Evolutionary conservation across 2,888 invertebrate species (phyloP).

Genomic region (Incurvaria masculella): DNA sequence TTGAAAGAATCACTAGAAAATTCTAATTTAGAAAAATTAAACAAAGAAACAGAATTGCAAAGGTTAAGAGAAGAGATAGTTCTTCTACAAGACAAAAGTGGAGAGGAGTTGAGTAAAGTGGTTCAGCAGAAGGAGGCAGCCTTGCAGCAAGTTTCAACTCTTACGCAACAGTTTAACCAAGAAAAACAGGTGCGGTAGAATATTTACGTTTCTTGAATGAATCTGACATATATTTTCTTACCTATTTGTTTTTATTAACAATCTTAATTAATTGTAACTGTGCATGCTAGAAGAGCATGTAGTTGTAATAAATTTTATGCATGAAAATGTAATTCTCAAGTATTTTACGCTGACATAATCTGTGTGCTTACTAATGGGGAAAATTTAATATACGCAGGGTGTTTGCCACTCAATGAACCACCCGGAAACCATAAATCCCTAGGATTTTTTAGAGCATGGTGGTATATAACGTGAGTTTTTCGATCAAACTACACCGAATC

Average conservation of each 20-base stretch:
- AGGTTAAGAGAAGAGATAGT: constrained; percentile 37
- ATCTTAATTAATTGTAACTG: not conserved
- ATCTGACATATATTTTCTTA: not conserved
- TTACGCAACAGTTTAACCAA: constrained; percentile 32
- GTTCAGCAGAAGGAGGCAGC: constrained; percentile 38
- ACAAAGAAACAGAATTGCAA: constrained; percentile 32
- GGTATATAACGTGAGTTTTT: too few species aligned
- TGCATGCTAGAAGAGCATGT: too few species aligned
- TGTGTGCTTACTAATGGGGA: too few species aligned
- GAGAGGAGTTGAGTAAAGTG: constrained; percentile 39
- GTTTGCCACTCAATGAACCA: too few species aligned
- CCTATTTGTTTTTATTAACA: not conserved
- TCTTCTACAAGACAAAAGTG: constrained; percentile 34
- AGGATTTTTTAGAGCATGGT: too few species aligned
- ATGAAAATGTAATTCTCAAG: too few species aligned
- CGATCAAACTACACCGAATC: too few species aligned
- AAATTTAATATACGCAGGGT: too few species aligned
- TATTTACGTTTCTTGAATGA: constrained; percentile 8
- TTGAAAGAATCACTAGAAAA: constrained; percentile 33
- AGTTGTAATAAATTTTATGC: too few species aligned
- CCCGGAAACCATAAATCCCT: too few species aligned
- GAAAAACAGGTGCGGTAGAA: constrained; percentile 42
- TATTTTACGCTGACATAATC: too few species aligned
- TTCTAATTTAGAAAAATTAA: constrained; percentile 32
- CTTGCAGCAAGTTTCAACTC: constrained; percentile 30